Evolutionary conservation across 2,797 vertebrate genomes (phyloP), one percentile per base, ranked within the genome.

Genomic region (Uromys caudimaculatus): DNA sequence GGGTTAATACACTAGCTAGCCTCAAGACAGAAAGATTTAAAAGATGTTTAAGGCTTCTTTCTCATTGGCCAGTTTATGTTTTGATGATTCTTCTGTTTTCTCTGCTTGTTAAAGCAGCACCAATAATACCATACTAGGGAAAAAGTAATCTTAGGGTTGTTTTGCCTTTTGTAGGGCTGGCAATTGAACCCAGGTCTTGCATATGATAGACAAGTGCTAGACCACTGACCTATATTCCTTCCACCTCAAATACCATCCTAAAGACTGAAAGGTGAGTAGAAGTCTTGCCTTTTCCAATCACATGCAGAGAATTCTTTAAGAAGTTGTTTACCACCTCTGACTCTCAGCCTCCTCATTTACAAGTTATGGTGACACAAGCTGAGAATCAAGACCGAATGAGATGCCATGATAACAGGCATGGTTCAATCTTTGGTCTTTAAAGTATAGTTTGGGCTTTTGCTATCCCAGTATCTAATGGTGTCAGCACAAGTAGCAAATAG

Each of bases 401-500:
- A 73, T 10, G 58, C 5, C 41, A 21, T 13, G 29, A 29, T 47
- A 75, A 19, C 41, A 87, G 88, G 13, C n/a, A 78, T 38, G 12
- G 17, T 60, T 88, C 81, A 23, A 32, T 89, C n/a, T 90, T 90
- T 47, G 32, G 29, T 76, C 21, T 60, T 71, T 41, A n/a, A 92
- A 90, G 69, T 10, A 24, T 41, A 79, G 41, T 54, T 97, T 91
- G 62, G 35, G 32, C 47, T 69, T 88, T 78, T 93, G 54, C 56
- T 71, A 86, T 17, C 52, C 1, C 14, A 92, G 58, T 78, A 64
- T 95, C 41, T 14, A 52, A 87, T 78, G 0, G 1, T 94, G 58
- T 82, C 54, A 82, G 52, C 4, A 78, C 58, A 93, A 81, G 38
- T 52, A 29, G 86, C 17, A 2, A n/a, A 71, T 58, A 62, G 77